Percentiles rank a stretch among this genome's conserved stretches.
Conservation (phyloP, 1,140 invertebrate species). For the Papilio xuthus region DNA sequence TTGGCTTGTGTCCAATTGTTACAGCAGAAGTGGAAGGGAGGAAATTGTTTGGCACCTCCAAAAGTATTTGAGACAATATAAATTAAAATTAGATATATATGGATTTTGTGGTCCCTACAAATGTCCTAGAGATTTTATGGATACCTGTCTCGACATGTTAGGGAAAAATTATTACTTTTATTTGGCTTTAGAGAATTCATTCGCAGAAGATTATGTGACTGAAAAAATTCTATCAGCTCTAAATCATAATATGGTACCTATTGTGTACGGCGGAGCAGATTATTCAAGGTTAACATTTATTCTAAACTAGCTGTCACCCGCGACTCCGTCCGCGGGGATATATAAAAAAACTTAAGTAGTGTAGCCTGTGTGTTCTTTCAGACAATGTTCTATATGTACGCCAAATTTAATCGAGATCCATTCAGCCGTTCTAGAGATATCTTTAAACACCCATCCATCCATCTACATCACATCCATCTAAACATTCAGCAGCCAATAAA, state of each 20-base stretch:
- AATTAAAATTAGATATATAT: conserved; percentile 84
- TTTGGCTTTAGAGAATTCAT: conserved; percentile 86
- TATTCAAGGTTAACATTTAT: conserved; percentile 57
- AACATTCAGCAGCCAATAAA: no score
- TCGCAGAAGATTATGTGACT: conserved; percentile 84
- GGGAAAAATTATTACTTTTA: conserved; percentile 85
- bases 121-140: conserved; percentile 59
- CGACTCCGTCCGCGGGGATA: no score
- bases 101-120: conserved; percentile 83
- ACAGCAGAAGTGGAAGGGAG: conserved; percentile 81
- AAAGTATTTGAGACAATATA: conserved; percentile 77
- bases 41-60: conserved; percentile 82
- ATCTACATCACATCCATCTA: no score
- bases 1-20: conserved; percentile 88
- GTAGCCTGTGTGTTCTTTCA: no score
- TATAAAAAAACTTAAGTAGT: no score
- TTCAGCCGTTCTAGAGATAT: no score
- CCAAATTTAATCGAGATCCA: no score
- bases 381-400: no score
- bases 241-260: conserved; percentile 77
- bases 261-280: conserved; percentile 80
- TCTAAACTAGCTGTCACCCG: not conserved
- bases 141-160: conserved; percentile 73
- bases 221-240: conserved; percentile 83
- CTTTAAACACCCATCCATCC: no score